Conservation (phyloP, 1,140 invertebrate genomes). For the Phortica variegata region DNA sequence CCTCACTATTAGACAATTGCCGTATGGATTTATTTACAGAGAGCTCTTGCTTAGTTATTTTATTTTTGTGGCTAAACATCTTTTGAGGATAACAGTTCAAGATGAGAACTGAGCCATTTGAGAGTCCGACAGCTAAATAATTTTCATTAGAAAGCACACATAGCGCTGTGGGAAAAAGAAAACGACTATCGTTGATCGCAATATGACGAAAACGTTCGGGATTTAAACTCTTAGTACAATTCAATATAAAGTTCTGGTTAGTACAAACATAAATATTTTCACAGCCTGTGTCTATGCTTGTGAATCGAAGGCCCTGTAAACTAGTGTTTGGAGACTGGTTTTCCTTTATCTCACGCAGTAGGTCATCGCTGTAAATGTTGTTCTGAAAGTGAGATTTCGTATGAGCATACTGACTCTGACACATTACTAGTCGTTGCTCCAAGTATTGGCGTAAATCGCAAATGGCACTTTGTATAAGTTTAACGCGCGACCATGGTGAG, state of each 20-base stretch:
- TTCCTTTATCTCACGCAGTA: slow-evolving; percentile 43
- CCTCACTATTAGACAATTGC: too few species aligned
- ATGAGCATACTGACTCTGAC: slow-evolving; percentile 38
- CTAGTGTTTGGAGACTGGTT: slow-evolving; percentile 22
- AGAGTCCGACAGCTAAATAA: slow-evolving; percentile 48
- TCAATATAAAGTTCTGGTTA: slow-evolving; percentile 48
- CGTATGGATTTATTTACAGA: too few species aligned
- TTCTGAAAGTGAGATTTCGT: slow-evolving; percentile 49
- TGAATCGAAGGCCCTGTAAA: slow-evolving; percentile 45
- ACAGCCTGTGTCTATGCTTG: slow-evolving; percentile 37
- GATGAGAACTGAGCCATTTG: slow-evolving; percentile 52
- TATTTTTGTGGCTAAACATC: not conserved
- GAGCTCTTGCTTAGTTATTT: too few species aligned
- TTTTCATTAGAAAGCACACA: slow-evolving; percentile 41
- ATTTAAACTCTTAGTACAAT: slow-evolving; percentile 45
- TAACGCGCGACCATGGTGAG: slow-evolving; percentile 48
- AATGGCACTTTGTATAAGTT: slow-evolving; percentile 44
- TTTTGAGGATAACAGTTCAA: slow-evolving; percentile 40
- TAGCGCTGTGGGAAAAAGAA: slow-evolving; percentile 43
- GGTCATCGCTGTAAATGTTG: slow-evolving; percentile 47
- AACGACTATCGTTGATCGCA: slow-evolving; percentile 39
- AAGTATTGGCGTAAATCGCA: slow-evolving; percentile 40
- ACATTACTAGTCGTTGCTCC: slow-evolving; percentile 26
- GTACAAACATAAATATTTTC: slow-evolving; percentile 49
- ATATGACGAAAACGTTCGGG: slow-evolving; percentile 40